Percentiles rank a stretch among this genome's conserved stretches.
phyloP scores from a whole-genome alignment of 2,797 vertebrate genomes.

The Hirundo rustica region DNA sequence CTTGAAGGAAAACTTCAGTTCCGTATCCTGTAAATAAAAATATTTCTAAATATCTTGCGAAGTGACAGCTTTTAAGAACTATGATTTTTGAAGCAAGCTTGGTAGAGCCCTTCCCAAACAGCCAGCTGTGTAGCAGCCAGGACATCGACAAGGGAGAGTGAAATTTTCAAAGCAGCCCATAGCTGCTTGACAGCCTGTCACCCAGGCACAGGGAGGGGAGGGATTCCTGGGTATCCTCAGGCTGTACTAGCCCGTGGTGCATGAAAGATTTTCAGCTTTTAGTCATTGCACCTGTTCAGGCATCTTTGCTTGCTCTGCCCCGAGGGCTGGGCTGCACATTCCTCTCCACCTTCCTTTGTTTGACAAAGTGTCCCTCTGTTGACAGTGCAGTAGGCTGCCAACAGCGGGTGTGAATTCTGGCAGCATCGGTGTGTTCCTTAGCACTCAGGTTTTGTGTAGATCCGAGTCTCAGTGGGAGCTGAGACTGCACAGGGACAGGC shows the following conservation, averaged over 20 bases:
- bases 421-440: accelerated
- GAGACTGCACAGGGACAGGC: not conserved
- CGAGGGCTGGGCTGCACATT: not conserved
- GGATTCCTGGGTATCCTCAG: not conserved
- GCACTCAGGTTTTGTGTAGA: accelerated
- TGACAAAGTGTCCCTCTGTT: not conserved
- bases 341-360: not conserved
- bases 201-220: not conserved
- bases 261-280: not conserved
- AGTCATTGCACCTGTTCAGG: not conserved
- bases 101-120: not conserved
- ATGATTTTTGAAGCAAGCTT: not conserved
- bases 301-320: not conserved
- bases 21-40: not conserved
- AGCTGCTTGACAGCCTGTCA: not conserved
- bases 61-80: not conserved
- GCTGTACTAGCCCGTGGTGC: not conserved
- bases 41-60: not conserved
- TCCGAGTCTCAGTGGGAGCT: accelerated
- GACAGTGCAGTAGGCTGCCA: not conserved
- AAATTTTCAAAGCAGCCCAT: not conserved
- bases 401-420: not conserved
- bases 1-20: not conserved
- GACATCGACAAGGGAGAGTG: not conserved
- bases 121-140: not conserved